Percentiles rank a stretch among this genome's conserved stretches.
Evolutionary conservation across 1,140 invertebrate species (phyloP).

Genomic region (Drosophila sucinea): DNA sequence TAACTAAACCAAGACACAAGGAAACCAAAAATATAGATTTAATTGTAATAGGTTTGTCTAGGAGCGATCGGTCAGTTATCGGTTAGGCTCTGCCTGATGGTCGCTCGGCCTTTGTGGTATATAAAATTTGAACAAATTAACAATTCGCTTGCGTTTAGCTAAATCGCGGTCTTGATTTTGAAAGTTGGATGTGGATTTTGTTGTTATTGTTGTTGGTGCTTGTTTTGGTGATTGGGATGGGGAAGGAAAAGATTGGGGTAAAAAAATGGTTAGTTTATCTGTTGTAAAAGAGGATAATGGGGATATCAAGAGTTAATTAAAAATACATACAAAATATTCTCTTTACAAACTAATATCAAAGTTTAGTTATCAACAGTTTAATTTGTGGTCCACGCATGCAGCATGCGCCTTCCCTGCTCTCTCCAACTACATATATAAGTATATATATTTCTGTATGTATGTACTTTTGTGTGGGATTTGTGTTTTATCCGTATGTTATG

Average conservation of each 20-base stretch:
- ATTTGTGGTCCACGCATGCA: conserved; percentile 71
- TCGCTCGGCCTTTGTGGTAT: neutral
- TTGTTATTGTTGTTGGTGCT: conserved; percentile 7
- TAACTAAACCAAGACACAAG: conserved; percentile 20
- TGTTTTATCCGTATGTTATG: conserved; percentile 9
- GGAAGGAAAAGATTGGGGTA: conserved; percentile 25
- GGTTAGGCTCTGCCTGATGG: neutral
- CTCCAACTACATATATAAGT: conserved; percentile 76
- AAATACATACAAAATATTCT: conserved; percentile 71
- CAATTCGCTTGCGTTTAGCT: conserved; percentile 8
- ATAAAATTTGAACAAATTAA: conserved; percentile 21
- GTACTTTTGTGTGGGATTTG: conserved; percentile 1
- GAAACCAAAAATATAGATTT: conserved; percentile 20
- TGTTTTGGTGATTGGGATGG: conserved; percentile 9
- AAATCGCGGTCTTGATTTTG: conserved; percentile 1
- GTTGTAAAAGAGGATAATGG: conserved; percentile 30
- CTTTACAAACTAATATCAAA: conserved; percentile 92
- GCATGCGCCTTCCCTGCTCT: conserved; percentile 83
- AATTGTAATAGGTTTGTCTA: conserved; percentile 25
- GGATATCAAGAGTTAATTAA: conserved; percentile 62
- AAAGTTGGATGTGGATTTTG: neutral
- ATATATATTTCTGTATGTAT: conserved; percentile 5
- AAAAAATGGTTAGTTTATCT: conserved; percentile 34
- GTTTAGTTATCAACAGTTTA: conserved; percentile 86
- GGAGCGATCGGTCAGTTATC: neutral